Evolutionary conservation across 2,797 vertebrate species (phyloP).

Genomic region (Anableps anableps): DNA sequence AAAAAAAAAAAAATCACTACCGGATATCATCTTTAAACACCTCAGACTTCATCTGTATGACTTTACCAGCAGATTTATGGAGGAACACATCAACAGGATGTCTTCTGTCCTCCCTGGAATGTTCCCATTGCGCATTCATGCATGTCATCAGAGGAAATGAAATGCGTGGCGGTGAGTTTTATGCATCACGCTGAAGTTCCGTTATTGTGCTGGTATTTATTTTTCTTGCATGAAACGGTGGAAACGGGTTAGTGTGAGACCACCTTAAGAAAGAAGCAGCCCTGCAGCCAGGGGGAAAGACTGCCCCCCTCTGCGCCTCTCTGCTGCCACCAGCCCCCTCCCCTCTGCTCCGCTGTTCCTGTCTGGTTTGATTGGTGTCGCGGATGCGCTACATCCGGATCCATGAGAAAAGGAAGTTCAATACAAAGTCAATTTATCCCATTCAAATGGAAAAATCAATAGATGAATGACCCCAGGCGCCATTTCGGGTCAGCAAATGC

Average conservation of each 20-base stretch:
- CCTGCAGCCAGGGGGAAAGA: conserved; percentile 63
- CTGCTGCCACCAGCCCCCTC: neutral
- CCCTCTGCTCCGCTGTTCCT: conserved; percentile 56
- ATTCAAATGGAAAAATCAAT: conserved; percentile 83
- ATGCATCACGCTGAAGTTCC: conserved; percentile 8
- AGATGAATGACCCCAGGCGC: conserved; percentile 64
- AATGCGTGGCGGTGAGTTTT: conserved; percentile 31
- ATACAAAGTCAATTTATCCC: conserved; percentile 83
- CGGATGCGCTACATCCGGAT: conserved; percentile 82
- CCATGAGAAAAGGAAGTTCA: conserved; percentile 83
- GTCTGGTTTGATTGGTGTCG: conserved; percentile 83
- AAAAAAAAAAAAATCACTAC: no score
- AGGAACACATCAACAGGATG: conserved; percentile 62
- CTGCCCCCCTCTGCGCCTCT: conserved; percentile 21
- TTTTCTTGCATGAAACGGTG: neutral
- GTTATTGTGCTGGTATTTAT: neutral
- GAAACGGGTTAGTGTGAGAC: conserved; percentile 18
- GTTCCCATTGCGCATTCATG: conserved; percentile 58
- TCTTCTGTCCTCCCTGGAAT: conserved; percentile 49
- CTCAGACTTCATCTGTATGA: conserved; percentile 13
- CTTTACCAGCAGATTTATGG: conserved; percentile 12
- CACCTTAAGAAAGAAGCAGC: conserved; percentile 77
- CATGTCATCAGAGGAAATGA: conserved; percentile 36
- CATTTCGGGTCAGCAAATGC: conserved; percentile 57
- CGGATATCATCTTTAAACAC: neutral